Evolutionary conservation across 1,140 invertebrate species (phyloP).

Genomic region (Megalopta genalis): DNA sequence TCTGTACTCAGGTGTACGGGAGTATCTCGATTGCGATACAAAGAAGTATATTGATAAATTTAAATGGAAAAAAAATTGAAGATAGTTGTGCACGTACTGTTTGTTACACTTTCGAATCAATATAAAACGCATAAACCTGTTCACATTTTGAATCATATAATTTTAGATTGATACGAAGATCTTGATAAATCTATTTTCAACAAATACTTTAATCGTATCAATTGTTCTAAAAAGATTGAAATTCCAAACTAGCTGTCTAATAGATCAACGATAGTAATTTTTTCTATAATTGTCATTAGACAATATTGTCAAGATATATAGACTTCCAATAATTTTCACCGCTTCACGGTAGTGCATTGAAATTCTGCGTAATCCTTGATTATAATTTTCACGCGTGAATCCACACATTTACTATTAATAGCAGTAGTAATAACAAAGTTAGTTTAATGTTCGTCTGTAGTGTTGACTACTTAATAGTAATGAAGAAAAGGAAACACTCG

Average conservation of each 20-base stretch:
- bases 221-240: neutral
- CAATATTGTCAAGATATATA: constrained; percentile 12
- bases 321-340: constrained; percentile 27
- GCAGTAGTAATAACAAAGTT: constrained; percentile 50
- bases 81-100: neutral
- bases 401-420: constrained; percentile 61
- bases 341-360: neutral
- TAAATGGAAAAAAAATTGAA: neutral
- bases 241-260: neutral
- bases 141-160: constrained; percentile 5
- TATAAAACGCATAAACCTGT: neutral
- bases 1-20: neutral
- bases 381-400: constrained; percentile 51
- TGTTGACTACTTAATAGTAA: constrained; percentile 31
- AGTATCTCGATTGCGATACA: neutral
- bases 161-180: constrained; percentile 6
- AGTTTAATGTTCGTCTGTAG: constrained; percentile 46
- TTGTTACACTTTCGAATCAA: constrained; percentile 10
- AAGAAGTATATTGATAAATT: constrained; percentile 6
- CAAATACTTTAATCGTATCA: constrained; percentile 8
- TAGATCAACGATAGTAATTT: neutral
- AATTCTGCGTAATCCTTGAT: constrained; percentile 49
- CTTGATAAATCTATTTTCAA: constrained; percentile 18
- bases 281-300: neutral
- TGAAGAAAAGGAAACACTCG: constrained; percentile 8